A percentile compares a stretch with the other conserved stretches of the same genome.
Evolutionary conservation across 1,140 invertebrate genomes (phyloP).

Genomic region (Drosophila cardini): DNA sequence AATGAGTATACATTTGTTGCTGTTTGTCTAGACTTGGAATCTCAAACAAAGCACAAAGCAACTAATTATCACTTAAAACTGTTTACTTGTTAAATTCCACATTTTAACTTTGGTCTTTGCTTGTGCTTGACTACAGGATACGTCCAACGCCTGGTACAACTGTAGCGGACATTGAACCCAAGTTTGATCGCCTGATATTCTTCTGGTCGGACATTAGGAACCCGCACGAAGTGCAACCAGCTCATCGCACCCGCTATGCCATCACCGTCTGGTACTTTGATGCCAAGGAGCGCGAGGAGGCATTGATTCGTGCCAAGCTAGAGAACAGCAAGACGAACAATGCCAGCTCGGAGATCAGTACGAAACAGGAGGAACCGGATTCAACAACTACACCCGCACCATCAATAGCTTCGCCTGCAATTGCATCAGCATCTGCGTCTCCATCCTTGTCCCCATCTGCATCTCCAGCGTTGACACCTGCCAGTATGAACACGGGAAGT

Average conservation of each 20-base stretch:
- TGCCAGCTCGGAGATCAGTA: conserved; percentile 10
- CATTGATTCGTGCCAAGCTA: conserved; percentile 85
- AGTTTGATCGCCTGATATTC: conserved; percentile 96
- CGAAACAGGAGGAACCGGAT: conserved; percentile 60
- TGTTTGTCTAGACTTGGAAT: too few relatives aligned
- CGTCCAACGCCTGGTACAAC: conserved; percentile 93
- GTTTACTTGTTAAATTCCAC: too few relatives aligned
- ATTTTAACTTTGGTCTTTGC: too few relatives aligned
- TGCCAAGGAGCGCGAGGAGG: conserved; percentile 92
- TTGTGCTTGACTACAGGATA: conserved; percentile 87
- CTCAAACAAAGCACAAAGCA: too few relatives aligned
- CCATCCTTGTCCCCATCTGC: background rate
- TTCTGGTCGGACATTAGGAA: conserved; percentile 99
- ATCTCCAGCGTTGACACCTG: conserved; percentile 38
- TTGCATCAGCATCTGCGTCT: conserved; percentile 18
- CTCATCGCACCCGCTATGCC: conserved; percentile 94
- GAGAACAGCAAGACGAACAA: conserved; percentile 72
- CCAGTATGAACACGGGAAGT: conserved; percentile 69
- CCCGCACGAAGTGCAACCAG: conserved; percentile 98
- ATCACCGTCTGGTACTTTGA: conserved; percentile 99
- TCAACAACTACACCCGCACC: conserved; percentile 56
- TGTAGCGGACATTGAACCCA: conserved; percentile 96
- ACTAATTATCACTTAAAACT: too few relatives aligned
- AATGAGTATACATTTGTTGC: too few relatives aligned
- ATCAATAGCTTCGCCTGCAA: conserved; percentile 19